Evolutionary conservation across 2,797 vertebrate genomes (phyloP).

Genomic region (Falco cherrug): DNA sequence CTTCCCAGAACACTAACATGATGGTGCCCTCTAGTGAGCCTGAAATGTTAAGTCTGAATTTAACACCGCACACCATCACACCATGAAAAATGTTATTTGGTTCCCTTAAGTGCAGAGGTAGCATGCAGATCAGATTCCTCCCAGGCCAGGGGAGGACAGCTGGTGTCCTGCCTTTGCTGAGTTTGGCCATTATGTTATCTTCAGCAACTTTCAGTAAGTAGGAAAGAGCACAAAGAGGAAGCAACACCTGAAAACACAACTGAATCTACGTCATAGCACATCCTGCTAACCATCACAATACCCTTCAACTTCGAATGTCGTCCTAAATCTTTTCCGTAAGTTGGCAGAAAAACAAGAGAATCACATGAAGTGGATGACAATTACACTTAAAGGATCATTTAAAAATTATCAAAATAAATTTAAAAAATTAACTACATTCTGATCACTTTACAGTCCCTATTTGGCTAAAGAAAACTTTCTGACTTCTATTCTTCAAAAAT

Average conservation of each 20-base stretch:
- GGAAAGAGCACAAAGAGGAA: conserved; percentile 19
- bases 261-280: background rate
- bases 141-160: background rate
- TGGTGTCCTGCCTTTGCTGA: background rate
- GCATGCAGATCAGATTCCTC: background rate
- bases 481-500: background rate
- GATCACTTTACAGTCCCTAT: background rate
- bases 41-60: background rate
- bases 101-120: background rate
- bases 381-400: background rate
- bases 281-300: background rate
- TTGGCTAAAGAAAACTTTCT: background rate
- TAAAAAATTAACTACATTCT: background rate
- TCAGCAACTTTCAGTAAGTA: background rate
- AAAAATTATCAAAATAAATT: background rate
- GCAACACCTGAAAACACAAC: background rate
- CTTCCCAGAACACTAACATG: background rate
- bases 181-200: background rate
- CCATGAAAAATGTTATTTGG: background rate
- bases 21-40: conserved; percentile 71
- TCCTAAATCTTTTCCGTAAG: background rate
- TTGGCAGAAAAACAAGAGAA: background rate
- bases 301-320: background rate
- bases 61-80: rapidly evolving
- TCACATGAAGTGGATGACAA: background rate